Base-by-base conservation (phyloP, 2,888 invertebrate species). In the Sepioteuthis lessoniana region DNA sequence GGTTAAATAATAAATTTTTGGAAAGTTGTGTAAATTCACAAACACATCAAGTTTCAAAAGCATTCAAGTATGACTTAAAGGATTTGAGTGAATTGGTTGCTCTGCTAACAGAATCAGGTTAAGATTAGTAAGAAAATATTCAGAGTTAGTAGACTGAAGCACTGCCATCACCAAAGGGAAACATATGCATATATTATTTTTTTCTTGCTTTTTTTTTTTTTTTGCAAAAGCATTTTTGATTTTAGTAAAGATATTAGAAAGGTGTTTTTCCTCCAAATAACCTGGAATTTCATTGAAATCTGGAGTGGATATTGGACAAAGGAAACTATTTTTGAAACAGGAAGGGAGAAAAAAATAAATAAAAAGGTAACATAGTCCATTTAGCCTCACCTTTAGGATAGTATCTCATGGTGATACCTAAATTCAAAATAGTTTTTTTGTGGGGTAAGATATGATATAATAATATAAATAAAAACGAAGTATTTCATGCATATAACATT, bases 381-480 rank as follows among this genome's bases (percentile, higher is more conserved):
- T 76, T 76, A 76, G 16, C n/a, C 76, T 76, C 76, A 76, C 76
- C 76, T 76, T 76, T 76, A 76, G 76, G 76, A 76, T 76, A 76
- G 35, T 76, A 76, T 76, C 76, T n/a, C n/a, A 76, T 76, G n/a
- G 7, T 76, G 76, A 76, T 35, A 76, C 76, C 76, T 76, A 76
- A 76, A 76, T 76, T 76, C 76, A 76, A 76, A 76, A 76, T 76
- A 76, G n/a, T n/a, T 76, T 76, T 76, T 76, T 76, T n/a, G 16
- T 35, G n/a, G 76, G 35, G 76, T 76, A 76, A 76, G 76, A 76
- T 76, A 55, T 55, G 55, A 21, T 55, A n/a, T 76, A 76, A n/a
- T 76, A 35, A 35, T 76, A 76, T n/a, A 7, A 35, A 1, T 1
- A 16, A 76, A 13, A 19, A 76, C 76, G n/a, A 76, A 76, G 76